A percentile compares a stretch with the other conserved stretches of the same genome.
phyloP scores from a whole-genome alignment of 2,888 invertebrate genomes.

The Nemotelus pantherinus region DNA sequence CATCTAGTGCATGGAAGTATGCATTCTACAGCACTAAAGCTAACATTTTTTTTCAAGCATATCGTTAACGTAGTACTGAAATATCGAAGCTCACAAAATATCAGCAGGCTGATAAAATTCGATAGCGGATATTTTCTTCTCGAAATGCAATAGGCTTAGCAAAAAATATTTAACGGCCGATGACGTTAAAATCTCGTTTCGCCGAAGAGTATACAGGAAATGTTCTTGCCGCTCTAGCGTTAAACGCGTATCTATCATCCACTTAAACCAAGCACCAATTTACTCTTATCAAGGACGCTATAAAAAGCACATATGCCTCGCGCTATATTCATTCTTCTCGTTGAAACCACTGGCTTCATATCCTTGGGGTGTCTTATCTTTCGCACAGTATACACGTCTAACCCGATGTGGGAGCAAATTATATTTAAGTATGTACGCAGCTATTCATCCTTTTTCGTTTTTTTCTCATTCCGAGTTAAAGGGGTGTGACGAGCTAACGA shows the following conservation, averaged over 20 bases:
- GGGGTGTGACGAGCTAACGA: constrained; percentile 37
- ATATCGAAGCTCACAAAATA: too few species aligned
- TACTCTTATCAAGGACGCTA: constrained; percentile 46
- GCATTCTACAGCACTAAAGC: constrained; percentile 10
- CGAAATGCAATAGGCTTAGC: neutral
- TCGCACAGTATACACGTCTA: constrained; percentile 8
- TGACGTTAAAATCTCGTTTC: constrained; percentile 13
- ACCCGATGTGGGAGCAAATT: constrained; percentile 34
- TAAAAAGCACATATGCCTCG: constrained; percentile 46
- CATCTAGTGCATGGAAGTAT: too few species aligned
- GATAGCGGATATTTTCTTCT: constrained; percentile 43
- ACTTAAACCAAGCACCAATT: constrained; percentile 46
- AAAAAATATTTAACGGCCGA: constrained; percentile 17
- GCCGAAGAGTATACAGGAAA: constrained; percentile 6
- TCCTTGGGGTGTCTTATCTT: constrained; percentile 40
- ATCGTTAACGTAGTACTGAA: too few species aligned
- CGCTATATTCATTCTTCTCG: constrained; percentile 24
- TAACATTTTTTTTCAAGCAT: neutral
- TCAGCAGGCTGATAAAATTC: neutral
- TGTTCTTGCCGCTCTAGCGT: constrained; percentile 16
- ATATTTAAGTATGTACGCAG: constrained; percentile 18
- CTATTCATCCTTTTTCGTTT: constrained; percentile 10
- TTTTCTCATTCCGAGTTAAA: constrained; percentile 12
- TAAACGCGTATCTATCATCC: constrained; percentile 44
- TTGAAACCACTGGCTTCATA: neutral